Evolutionary conservation across 2,797 vertebrate species (phyloP).

Genomic region (Thalassophryne amazonica): DNA sequence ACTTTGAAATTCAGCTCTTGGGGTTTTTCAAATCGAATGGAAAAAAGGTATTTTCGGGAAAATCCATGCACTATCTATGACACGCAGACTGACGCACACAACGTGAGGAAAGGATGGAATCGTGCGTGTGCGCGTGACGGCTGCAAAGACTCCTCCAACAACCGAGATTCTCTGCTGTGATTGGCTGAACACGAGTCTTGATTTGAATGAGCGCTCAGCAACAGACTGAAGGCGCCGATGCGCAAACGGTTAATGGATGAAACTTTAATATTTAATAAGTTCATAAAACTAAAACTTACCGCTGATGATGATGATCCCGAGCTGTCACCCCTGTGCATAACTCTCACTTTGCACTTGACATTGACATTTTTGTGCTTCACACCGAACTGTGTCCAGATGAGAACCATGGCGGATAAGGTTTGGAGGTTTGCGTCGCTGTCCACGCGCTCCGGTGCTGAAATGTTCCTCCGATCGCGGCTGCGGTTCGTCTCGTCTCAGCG

Average conservation of each 20-base stretch:
- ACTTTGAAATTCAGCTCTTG: too few species aligned
- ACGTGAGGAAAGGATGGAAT: neutral
- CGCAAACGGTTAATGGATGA: neutral
- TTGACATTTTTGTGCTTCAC: conserved; percentile 82
- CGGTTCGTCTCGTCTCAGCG: conserved; percentile 20
- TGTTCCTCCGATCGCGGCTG: neutral
- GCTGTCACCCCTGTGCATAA: conserved; percentile 79
- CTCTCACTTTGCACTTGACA: conserved; percentile 81
- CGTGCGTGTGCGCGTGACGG: neutral
- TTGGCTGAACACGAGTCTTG: conserved; percentile 42
- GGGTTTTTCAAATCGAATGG: too few species aligned
- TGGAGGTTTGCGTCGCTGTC: conserved; percentile 57
- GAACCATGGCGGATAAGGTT: conserved; percentile 70
- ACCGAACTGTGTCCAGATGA: conserved; percentile 84
- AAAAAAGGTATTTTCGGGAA: too few species aligned
- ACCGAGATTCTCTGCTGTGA: conserved; percentile 46
- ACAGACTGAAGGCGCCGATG: neutral
- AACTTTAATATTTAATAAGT: neutral
- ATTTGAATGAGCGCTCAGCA: conserved; percentile 38
- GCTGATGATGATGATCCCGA: conserved; percentile 71
- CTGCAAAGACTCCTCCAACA: conserved; percentile 28
- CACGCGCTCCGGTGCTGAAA: conserved; percentile 64
- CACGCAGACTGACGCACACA: conserved; percentile 25
- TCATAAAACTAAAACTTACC: conserved; percentile 50
- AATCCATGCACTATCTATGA: too few species aligned